Evolutionary conservation across 1,140 invertebrate species (phyloP).

Genomic region (Mactra quadrangularis): DNA sequence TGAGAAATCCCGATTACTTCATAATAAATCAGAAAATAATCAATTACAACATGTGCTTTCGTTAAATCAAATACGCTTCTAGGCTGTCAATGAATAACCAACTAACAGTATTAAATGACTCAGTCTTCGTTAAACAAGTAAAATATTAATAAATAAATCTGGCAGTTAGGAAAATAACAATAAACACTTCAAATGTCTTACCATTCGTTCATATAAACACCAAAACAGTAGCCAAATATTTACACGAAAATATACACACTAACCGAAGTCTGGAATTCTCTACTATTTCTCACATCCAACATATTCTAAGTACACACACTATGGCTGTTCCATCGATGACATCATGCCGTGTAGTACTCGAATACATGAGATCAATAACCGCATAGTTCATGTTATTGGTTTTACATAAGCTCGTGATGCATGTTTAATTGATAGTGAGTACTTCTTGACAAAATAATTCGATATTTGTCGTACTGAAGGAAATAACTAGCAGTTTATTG

Average conservation of each 20-base stretch:
- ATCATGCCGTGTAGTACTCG: constrained; percentile 22
- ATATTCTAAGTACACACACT: constrained; percentile 33
- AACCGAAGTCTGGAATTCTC: constrained; percentile 1
- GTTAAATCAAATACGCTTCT: too few species aligned
- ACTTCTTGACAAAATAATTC: neutral
- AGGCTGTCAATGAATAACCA: too few species aligned
- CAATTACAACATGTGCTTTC: neutral
- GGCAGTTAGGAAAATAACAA: neutral
- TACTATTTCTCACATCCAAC: neutral
- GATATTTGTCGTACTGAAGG: neutral
- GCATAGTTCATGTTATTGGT: constrained; percentile 37
- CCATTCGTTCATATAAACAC: constrained; percentile 14
- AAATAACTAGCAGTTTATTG: neutral
- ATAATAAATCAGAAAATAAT: neutral
- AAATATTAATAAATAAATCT: neutral
- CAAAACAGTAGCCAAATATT: constrained; percentile 37
- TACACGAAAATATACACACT: constrained; percentile 46
- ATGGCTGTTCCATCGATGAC: constrained; percentile 44
- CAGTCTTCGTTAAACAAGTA: neutral
- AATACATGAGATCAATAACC: constrained; percentile 20
- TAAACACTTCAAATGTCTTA: constrained; percentile 18
- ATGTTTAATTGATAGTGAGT: neutral
- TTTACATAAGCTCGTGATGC: neutral
- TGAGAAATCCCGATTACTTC: too few species aligned
- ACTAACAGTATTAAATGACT: neutral